phyloP scores from a whole-genome alignment of 2,888 invertebrate species.

The Stenoptilia bipunctidactyla region DNA sequence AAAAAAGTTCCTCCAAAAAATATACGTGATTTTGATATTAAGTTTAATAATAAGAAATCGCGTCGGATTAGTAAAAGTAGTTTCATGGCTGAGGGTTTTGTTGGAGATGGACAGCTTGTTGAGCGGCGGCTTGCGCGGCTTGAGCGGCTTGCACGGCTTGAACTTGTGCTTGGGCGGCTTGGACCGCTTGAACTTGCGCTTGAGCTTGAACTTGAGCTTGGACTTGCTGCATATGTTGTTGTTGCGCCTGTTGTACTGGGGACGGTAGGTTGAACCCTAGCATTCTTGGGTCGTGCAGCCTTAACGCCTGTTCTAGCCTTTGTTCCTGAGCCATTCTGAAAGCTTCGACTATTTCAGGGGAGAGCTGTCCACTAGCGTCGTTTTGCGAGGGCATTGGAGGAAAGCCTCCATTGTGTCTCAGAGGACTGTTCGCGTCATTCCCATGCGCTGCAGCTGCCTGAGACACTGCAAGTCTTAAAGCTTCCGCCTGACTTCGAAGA shows the following conservation, averaged over 20 bases:
- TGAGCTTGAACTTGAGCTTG: constrained; percentile 31
- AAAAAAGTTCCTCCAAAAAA: constrained; percentile 19
- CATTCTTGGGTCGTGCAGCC: constrained; percentile 86
- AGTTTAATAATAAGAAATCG: constrained; percentile 41
- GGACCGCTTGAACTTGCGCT: constrained; percentile 32
- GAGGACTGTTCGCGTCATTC: constrained; percentile 45
- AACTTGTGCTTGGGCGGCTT: constrained; percentile 23
- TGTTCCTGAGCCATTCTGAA: constrained; percentile 81
- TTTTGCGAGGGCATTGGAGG: constrained; percentile 41
- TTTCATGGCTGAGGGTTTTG: constrained; percentile 79
- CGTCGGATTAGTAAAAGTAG: constrained; percentile 82
- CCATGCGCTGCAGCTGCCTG: constrained; percentile 74
- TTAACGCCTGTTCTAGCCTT: constrained; percentile 84
- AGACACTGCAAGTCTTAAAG: constrained; percentile 83
- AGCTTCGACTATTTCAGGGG: constrained; percentile 80
- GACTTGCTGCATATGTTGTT: constrained; percentile 22
- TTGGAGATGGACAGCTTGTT: constrained; percentile 68
- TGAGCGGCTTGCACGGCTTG: constrained; percentile 25
- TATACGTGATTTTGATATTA: constrained; percentile 12
- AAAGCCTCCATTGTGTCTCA: constrained; percentile 62
- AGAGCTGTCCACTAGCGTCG: constrained; percentile 69
- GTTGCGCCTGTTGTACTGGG: constrained; percentile 48
- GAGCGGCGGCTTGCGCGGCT: constrained; percentile 49
- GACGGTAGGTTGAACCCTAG: constrained; percentile 79
- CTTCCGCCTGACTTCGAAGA: constrained; percentile 87